Conservation (phyloP, 2,888 invertebrate genomes). For the Micropterix aruncella region DNA sequence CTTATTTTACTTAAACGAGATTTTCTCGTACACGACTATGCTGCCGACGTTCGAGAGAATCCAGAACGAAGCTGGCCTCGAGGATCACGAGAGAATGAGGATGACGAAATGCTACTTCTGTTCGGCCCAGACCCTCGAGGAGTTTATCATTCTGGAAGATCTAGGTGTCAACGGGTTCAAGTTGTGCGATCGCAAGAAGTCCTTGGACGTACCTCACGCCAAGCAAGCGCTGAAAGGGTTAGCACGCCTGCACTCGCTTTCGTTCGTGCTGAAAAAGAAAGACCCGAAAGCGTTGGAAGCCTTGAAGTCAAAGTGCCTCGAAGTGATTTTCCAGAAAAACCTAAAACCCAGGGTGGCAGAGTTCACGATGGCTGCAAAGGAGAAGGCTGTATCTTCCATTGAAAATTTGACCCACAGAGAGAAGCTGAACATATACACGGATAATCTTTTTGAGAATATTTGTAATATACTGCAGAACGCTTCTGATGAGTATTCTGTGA, state of each 20-base stretch:
- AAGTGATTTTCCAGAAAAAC: background rate
- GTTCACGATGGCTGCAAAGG: background rate
- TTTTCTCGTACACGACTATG: constrained; percentile 4
- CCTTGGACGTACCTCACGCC: constrained; percentile 9
- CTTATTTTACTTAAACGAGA: constrained; percentile 4
- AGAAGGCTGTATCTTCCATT: background rate
- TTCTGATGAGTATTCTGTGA: background rate
- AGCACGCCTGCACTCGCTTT: constrained; percentile 13
- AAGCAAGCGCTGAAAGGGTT: constrained; percentile 10
- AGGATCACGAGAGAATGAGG: background rate
- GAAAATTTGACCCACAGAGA: background rate
- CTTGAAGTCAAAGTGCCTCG: background rate
- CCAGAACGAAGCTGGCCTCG: constrained; percentile 2
- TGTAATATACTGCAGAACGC: background rate
- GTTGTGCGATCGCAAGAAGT: constrained; percentile 8
- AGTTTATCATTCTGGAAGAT: constrained; percentile 12
- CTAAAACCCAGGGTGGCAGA: background rate
- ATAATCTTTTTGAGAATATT: background rate
- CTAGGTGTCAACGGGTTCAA: constrained; percentile 9
- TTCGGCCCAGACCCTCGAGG: constrained; percentile 3
- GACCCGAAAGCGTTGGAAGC: background rate
- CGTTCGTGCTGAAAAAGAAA: constrained; percentile 12
- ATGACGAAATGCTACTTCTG: constrained; percentile 4
- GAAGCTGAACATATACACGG: background rate
- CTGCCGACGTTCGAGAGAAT: constrained; percentile 4